phyloP scores from a whole-genome alignment of 2,888 invertebrate species.

The Seira ritae region DNA sequence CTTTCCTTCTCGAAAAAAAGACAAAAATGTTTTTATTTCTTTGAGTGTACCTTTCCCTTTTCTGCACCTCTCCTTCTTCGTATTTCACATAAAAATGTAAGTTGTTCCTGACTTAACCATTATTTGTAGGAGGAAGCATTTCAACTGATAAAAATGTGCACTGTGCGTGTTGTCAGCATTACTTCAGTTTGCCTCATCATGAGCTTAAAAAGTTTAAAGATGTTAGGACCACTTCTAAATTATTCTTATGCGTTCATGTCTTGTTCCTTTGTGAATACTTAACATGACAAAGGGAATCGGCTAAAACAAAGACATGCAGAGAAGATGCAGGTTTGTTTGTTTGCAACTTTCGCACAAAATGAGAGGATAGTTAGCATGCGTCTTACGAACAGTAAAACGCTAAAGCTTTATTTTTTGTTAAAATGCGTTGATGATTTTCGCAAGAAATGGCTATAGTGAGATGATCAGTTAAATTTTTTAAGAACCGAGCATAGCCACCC shows the following conservation, averaged over 20 bases:
- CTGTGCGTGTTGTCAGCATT: constrained; percentile 1
- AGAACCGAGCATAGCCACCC: constrained; percentile 44
- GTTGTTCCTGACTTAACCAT: constrained; percentile 10
- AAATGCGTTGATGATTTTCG: not conserved
- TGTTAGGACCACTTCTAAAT: not conserved
- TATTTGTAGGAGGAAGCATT: constrained; percentile 2
- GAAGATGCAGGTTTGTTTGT: not conserved
- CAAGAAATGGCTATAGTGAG: too few species aligned
- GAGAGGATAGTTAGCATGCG: not conserved
- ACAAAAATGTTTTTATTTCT: constrained; percentile 19
- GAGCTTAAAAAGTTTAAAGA: not conserved
- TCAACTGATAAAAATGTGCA: not conserved
- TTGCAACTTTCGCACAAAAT: not conserved
- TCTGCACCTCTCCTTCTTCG: not conserved
- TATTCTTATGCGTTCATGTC: too few species aligned
- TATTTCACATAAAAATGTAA: constrained; percentile 5
- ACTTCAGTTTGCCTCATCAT: not conserved
- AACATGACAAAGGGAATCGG: not conserved
- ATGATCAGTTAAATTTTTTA: constrained; percentile 35
- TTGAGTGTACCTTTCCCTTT: constrained; percentile 28
- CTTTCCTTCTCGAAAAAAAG: constrained; percentile 2
- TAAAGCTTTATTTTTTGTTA: not conserved
- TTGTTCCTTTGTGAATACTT: not conserved
- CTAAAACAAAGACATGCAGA: not conserved
- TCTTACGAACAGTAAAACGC: not conserved